A percentile compares a stretch with the other conserved stretches of the same genome.
Evolutionary conservation across 2,888 invertebrate species (phyloP).

Genomic region (Apocheima hispidaria): DNA sequence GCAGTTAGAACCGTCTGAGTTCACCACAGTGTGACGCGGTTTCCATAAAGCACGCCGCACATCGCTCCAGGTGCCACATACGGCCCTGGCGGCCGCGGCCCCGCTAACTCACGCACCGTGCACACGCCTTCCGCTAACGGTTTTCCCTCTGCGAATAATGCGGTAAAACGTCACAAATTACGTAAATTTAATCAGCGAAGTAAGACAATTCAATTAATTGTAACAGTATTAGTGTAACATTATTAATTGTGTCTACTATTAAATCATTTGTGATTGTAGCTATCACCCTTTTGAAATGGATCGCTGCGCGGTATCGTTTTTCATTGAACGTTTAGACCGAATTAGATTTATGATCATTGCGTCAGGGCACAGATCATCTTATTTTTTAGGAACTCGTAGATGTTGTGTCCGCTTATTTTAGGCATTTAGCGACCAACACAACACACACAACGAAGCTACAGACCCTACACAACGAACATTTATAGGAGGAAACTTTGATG

Average conservation of each 20-base stretch:
- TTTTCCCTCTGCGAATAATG: constrained; percentile 70
- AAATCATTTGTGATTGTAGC: too few relatives aligned
- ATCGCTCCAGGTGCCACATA: constrained; percentile 28
- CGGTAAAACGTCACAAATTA: constrained; percentile 54
- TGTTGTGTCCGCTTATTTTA: background rate
- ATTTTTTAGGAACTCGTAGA: constrained; percentile 16
- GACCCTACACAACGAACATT: too few relatives aligned
- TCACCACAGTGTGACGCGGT: constrained; percentile 32
- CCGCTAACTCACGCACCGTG: constrained; percentile 42
- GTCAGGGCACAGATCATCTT: constrained; percentile 13
- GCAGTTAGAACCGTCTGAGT: constrained; percentile 19
- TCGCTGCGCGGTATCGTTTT: constrained; percentile 18
- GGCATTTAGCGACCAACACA: background rate
- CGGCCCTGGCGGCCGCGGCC: constrained; percentile 21
- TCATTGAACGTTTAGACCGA: constrained; percentile 18
- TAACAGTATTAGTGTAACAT: too few relatives aligned
- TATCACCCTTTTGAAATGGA: constrained; percentile 20
- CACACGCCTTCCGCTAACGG: constrained; percentile 60
- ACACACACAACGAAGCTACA: too few relatives aligned
- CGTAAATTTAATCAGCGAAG: constrained; percentile 38
- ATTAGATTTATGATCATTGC: constrained; percentile 34
- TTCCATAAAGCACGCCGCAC: constrained; percentile 37
- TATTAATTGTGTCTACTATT: too few relatives aligned
- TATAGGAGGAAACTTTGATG: too few relatives aligned
- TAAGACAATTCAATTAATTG: constrained; percentile 32